Evolutionary conservation across 2,888 invertebrate species (phyloP).

Genomic region (Anarsia innoxiella): DNA sequence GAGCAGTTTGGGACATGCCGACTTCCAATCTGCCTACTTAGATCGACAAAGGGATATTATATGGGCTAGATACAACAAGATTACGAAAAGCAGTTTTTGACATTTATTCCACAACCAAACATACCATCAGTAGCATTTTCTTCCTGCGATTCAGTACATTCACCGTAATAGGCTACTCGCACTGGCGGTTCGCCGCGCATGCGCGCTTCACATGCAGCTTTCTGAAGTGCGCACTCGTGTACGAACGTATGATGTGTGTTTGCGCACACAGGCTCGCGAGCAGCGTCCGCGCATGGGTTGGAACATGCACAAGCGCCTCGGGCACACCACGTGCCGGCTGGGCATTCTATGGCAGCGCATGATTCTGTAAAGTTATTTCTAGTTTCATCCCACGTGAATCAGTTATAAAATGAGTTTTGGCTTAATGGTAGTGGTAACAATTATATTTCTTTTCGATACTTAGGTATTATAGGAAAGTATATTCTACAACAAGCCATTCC

Average conservation of each 20-base stretch:
- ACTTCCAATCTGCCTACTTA: no score
- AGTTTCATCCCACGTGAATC: no score
- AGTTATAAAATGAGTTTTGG: no score
- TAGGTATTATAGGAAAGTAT: no score
- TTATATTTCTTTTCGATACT: no score
- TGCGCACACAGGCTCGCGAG: constrained; percentile 85
- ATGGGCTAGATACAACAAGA: no score
- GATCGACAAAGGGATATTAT: no score
- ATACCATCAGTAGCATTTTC: constrained; percentile 62
- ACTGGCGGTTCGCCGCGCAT: constrained; percentile 76
- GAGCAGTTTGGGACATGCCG: no score
- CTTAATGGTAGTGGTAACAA: no score
- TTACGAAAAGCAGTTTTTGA: no score
- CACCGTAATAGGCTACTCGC: constrained; percentile 82
- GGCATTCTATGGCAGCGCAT: constrained; percentile 85
- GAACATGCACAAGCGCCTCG: constrained; percentile 90
- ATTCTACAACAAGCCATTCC: no score
- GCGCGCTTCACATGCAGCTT: constrained; percentile 80
- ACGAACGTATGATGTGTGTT: constrained; percentile 84
- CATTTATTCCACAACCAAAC: no score
- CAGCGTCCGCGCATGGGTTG: constrained; percentile 80
- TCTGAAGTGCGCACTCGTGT: constrained; percentile 88
- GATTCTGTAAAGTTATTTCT: constrained; percentile 71
- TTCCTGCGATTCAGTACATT: constrained; percentile 81
- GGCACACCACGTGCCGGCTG: constrained; percentile 86